Base-by-base conservation (phyloP, 2,797 vertebrate species). In the Crocidura indochinensis region DNA sequence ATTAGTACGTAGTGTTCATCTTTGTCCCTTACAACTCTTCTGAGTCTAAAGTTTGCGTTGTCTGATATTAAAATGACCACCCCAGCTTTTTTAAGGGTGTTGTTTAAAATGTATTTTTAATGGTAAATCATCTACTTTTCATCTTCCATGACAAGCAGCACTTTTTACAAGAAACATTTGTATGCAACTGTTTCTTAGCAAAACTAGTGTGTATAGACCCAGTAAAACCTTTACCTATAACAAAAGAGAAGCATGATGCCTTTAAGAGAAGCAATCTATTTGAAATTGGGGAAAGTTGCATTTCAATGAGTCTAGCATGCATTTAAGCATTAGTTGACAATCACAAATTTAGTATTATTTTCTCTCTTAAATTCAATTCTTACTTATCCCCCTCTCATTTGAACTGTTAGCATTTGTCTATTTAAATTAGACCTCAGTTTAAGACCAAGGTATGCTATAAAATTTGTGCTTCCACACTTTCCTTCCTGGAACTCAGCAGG, bases 121-220 rank as follows among this genome's bases (percentile, higher is more conserved):
- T n/a, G n/a, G 74, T 87, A 92, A 90, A 49, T 27, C 11, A n/a
- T 29, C 44, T 69, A 56, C 29, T 77, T 92, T 46, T 9, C 19
- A 46, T 46, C 49, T 89, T 20, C 76, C 2, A 1, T 47, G n/a
- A 69, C 22, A 26, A 2, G 44, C 5, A 84, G 26, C 29, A 7
- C n/a, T 24, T 64, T 72, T 82, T 47, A 83, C 27, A 46, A 65
- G n/a, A 81, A 76, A 76, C 17, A 29, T 15, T 46, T 56, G 17
- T 38, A 10, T 56, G 24, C 71, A 53, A 27, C 0, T 47, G 17
- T 10, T 78, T 31, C 60, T 26, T 5, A 8, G 71, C 31, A 88
- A 89, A 72, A 73, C 49, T 22, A 15, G 19, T 14, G 27, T 44
- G 4, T 3, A 22, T 0, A n/a, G 29, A 65, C 31, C 29, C 71